A percentile compares a stretch with the other conserved stretches of the same genome.
Evolutionary conservation across 53 echinoderm and acorn worm species (phyloP).

Genomic region (Stichopus horrens): DNA sequence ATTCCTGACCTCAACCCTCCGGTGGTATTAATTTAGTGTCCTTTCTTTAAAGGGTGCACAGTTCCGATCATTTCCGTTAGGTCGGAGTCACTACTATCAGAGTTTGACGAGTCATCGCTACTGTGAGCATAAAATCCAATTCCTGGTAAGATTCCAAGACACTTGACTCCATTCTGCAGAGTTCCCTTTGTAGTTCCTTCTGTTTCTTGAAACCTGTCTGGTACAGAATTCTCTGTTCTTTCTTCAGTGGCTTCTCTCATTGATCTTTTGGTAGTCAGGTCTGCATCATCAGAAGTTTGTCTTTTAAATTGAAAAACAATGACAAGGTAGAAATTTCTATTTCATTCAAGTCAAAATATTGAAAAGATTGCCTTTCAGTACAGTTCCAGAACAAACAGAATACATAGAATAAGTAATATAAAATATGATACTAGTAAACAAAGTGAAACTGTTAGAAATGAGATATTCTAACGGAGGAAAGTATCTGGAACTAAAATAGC

Average conservation of each 20-base stretch:
- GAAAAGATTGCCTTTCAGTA: too few species aligned
- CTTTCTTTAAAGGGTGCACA: conserved; percentile 36
- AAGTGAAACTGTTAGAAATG: too few species aligned
- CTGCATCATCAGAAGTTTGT: conserved; percentile 20
- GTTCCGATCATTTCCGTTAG: conserved; percentile 52
- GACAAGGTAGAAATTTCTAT: background rate
- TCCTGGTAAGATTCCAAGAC: conserved; percentile 81
- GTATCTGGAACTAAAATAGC: too few species aligned
- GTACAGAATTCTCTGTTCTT: conserved; percentile 9
- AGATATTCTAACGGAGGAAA: too few species aligned
- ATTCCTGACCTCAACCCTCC: too few species aligned
- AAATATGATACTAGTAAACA: too few species aligned
- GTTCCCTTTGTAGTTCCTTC: background rate
- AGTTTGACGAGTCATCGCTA: conserved; percentile 78
- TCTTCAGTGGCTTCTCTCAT: background rate
- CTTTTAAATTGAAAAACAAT: background rate
- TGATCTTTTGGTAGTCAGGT: conserved; percentile 11
- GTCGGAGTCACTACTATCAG: conserved; percentile 76
- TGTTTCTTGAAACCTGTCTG: conserved; percentile 27
- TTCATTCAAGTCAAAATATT: too few species aligned
- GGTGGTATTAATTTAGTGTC: background rate
- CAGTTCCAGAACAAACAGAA: too few species aligned
- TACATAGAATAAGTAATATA: too few species aligned
- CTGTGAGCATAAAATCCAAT: conserved; percentile 91
- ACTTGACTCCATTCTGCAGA: conserved; percentile 52